phyloP scores from a whole-genome alignment of 1,140 invertebrate species.

The Fragariocoptes setiger region DNA sequence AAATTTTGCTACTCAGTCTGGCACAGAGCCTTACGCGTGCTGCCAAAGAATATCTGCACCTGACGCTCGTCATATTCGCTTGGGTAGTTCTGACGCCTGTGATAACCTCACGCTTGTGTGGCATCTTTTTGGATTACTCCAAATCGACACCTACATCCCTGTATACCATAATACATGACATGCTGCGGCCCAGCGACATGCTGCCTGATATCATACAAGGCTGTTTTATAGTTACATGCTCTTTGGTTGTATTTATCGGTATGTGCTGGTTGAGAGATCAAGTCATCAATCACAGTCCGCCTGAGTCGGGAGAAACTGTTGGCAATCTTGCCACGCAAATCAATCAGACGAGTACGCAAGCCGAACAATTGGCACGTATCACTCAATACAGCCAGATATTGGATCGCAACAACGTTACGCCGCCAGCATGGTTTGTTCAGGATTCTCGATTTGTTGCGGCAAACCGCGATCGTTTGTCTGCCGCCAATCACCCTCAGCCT shows the following conservation, averaged over 20 bases:
- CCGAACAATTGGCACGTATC: too few relatives aligned
- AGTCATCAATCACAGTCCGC: too few relatives aligned
- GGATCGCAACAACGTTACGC: too few relatives aligned
- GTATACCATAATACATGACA: slow-evolving; percentile 37
- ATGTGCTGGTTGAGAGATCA: slow-evolving; percentile 89
- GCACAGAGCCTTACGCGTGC: slow-evolving; percentile 59
- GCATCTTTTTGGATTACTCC: slow-evolving; percentile 1
- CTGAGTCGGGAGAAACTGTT: too few relatives aligned
- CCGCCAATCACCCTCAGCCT: too few relatives aligned
- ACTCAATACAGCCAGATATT: too few relatives aligned
- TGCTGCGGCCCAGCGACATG: slow-evolving; percentile 69
- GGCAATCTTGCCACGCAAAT: too few relatives aligned
- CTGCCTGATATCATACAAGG: slow-evolving; percentile 76
- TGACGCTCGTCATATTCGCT: slow-evolving; percentile 71
- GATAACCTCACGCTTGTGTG: slow-evolving; percentile 38
- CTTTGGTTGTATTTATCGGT: slow-evolving; percentile 79
- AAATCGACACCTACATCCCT: slow-evolving; percentile 2
- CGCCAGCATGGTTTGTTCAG: too few relatives aligned
- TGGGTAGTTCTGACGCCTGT: slow-evolving; percentile 91
- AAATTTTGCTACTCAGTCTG: slow-evolving; percentile 57
- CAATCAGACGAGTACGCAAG: too few relatives aligned
- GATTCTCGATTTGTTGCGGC: too few relatives aligned
- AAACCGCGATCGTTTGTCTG: too few relatives aligned
- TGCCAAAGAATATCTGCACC: slow-evolving; percentile 80
- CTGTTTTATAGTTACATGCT: slow-evolving; percentile 81